Evolutionary conservation across 2,797 vertebrate genomes (phyloP), one percentile per base, ranked within the genome.

Genomic region (Chloroceryle amazona): DNA sequence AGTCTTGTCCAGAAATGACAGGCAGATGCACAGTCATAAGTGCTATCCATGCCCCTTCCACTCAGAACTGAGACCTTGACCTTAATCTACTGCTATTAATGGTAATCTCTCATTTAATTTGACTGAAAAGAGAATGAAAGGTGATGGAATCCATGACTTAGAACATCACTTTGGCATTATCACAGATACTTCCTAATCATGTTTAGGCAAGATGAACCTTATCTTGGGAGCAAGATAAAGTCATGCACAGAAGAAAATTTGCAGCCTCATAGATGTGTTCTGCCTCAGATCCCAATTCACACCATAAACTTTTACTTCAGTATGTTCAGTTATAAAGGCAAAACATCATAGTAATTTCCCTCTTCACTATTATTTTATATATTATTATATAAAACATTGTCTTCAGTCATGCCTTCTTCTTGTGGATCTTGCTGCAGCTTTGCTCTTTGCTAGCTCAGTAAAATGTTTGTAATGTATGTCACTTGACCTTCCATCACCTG

Each of bases 401-500:
- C 49, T 90, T 86, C 18, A 73, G 33, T 12, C 5, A 10, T 60
- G 23, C 23, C 19, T 42, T 78, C 4, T 10, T 84, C 26, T 29
- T 57, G 61, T 23, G 3, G 1, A 92, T 62, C 28, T 84, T 7
- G 19, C 29, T 68, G 33, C 47, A 58, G 39, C 33, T 75, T 55
- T 55, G 13, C 11, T 76, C 44, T 61, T 81, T 62, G 20, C 17
- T 47, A 20, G 5, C 47, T 89, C 37, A 47, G 39, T 68, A 92
- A 75, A 23, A 31, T 0, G 1, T 62, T 80, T 0, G 0, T 62
- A 81, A 70, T 21, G n/a, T 20, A 47, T 3, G 2, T 46, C 62
- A 65, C 22, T 72, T 58, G 33, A 28, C 18, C 9, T 86, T 31
- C 28, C 5, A 63, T 49, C 44, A 71, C 26, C 39, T 37, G 49